Evolutionary conservation across 2,113 vertebrate genomes (phyloP).

Genomic region (Ictalurus furcatus): DNA sequence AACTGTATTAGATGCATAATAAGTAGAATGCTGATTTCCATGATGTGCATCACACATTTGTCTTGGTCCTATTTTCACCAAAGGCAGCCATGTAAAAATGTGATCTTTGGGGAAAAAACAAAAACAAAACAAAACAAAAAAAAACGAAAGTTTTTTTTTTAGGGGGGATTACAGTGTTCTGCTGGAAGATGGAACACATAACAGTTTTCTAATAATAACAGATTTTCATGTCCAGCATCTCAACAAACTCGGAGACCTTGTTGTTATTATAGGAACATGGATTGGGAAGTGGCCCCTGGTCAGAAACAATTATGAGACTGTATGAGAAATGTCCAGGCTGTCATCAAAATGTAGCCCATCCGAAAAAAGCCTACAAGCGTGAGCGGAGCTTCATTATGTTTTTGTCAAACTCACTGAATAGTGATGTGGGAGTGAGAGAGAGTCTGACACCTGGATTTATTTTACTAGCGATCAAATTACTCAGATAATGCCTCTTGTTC

Average conservation of each 20-base stretch:
- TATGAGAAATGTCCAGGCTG: conserved; percentile 14
- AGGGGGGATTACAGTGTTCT: background rate
- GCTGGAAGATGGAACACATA: conserved; percentile 11
- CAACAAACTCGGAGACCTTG: background rate
- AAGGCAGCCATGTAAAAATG: background rate
- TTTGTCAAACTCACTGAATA: background rate
- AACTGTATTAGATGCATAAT: too few species aligned
- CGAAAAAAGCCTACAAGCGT: background rate
- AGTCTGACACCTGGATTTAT: background rate
- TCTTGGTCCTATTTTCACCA: background rate
- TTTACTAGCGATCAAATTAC: background rate
- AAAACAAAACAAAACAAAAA: too few species aligned
- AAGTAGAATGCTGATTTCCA: background rate
- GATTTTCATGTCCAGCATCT: background rate
- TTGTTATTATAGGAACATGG: conserved; percentile 14
- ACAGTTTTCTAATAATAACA: background rate
- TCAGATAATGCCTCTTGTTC: background rate
- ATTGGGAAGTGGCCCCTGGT: background rate
- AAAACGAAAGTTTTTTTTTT: too few species aligned
- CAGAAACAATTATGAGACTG: conserved; percentile 13
- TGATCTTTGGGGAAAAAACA: too few species aligned
- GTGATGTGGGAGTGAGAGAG: background rate
- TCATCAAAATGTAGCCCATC: background rate
- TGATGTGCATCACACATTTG: background rate
- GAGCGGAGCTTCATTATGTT: conserved; percentile 10